Percentiles rank a stretch among this genome's conserved stretches.
Conservation (phyloP, 2,113 vertebrate genomes). For the Mus spicilegus region DNA sequence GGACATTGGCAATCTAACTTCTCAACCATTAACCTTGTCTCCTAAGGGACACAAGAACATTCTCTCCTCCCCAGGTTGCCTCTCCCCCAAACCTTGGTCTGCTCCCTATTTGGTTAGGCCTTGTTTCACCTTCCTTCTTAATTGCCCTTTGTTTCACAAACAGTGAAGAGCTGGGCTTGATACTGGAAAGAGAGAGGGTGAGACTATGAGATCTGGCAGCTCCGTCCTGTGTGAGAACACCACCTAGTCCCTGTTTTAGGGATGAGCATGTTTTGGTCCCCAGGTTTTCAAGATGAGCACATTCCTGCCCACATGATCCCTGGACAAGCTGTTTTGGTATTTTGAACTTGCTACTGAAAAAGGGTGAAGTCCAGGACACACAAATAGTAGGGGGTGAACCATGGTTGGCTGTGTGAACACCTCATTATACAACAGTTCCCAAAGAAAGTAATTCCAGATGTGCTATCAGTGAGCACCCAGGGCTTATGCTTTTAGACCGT, state of each 20-base stretch:
- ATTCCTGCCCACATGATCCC: slow-evolving; percentile 63
- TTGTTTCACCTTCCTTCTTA: slow-evolving; percentile 42
- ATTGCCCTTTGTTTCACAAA: slow-evolving; percentile 34
- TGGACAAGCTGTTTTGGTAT: slow-evolving; percentile 76
- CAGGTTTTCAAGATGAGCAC: slow-evolving; percentile 74
- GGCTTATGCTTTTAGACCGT: slow-evolving; percentile 62
- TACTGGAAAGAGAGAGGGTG: not conserved
- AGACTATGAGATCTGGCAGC: slow-evolving; percentile 7
- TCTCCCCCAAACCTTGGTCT: slow-evolving; percentile 10
- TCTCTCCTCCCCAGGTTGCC: not conserved
- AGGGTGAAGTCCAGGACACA: slow-evolving; percentile 71
- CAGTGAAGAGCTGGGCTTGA: slow-evolving; percentile 5
- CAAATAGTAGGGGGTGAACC: slow-evolving; percentile 41
- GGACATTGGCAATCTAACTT: not conserved
- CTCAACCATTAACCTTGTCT: not conserved
- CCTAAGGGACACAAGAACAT: slow-evolving; percentile 18
- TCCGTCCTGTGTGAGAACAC: slow-evolving; percentile 14
- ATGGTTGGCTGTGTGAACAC: slow-evolving; percentile 63
- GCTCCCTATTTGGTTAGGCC: slow-evolving; percentile 60
- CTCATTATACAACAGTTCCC: slow-evolving; percentile 75
- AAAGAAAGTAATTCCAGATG: slow-evolving; percentile 77
- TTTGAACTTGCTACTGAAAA: slow-evolving; percentile 77
- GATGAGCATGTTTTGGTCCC: slow-evolving; percentile 70
- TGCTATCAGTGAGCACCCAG: slow-evolving; percentile 53
- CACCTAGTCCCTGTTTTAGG: not conserved